Conservation (phyloP, 2,113 vertebrate species). For the Sylvietta virens region DNA sequence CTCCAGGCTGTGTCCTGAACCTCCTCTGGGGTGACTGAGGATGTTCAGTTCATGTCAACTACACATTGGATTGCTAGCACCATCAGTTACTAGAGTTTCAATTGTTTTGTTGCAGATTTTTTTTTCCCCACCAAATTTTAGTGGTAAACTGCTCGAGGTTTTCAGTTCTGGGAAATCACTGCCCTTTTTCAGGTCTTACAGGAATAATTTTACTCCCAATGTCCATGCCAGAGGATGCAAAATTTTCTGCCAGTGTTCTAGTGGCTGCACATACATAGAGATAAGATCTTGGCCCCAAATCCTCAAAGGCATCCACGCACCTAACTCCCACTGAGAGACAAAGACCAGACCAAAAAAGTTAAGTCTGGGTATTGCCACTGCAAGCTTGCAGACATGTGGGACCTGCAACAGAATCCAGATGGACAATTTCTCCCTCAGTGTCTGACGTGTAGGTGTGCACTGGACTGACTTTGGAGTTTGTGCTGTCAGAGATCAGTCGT, state of each 20-base stretch:
- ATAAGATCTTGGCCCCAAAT: neutral
- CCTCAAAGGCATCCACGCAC: neutral
- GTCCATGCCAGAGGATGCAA: neutral
- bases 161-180: neutral
- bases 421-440: neutral
- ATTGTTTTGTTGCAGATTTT: neutral
- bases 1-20: neutral
- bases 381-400: neutral
- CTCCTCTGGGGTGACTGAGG: neutral
- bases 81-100: neutral
- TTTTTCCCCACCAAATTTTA: neutral
- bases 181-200: neutral
- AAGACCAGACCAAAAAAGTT: neutral
- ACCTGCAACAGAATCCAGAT: neutral
- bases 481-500: neutral
- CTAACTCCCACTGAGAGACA: neutral
- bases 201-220: neutral
- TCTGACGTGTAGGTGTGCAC: neutral
- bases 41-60: neutral
- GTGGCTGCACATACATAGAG: neutral
- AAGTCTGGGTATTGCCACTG: neutral
- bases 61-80: neutral
- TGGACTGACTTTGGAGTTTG: neutral
- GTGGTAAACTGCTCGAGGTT: neutral
- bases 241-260: neutral